Percentiles rank a stretch among this genome's conserved stretches.
Conservation (phyloP, 2,113 vertebrate genomes). For the Amblyornis subalaris region DNA sequence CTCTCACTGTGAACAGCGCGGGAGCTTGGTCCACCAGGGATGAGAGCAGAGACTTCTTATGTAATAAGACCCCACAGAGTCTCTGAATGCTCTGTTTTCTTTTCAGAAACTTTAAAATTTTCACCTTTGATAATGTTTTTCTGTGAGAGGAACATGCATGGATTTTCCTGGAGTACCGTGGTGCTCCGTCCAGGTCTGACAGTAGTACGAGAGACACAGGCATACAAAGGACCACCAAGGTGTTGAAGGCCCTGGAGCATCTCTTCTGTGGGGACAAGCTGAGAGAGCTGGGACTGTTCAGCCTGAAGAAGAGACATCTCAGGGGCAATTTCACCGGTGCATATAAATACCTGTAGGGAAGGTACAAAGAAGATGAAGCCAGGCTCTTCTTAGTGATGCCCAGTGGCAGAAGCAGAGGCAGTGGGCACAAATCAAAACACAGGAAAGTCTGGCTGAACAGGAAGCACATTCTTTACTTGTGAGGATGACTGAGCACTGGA, state of each 20-base stretch:
- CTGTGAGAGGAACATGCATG: not conserved
- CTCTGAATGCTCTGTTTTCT: not conserved
- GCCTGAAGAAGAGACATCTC: not conserved
- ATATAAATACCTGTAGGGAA: not conserved
- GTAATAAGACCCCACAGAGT: not conserved
- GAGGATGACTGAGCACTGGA: not conserved
- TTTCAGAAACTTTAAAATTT: not conserved
- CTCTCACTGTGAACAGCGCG: not conserved
- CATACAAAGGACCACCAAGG: not conserved
- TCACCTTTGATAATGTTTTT: not conserved
- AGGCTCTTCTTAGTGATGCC: not conserved
- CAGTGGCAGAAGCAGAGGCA: not conserved
- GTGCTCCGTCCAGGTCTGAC: not conserved
- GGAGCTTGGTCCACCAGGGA: not conserved
- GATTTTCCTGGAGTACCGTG: not conserved
- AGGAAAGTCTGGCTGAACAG: not conserved
- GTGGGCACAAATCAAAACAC: not conserved
- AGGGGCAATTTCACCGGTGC: too few species aligned
- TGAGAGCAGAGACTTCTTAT: not conserved
- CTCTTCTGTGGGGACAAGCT: not conserved
- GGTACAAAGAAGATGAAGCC: not conserved
- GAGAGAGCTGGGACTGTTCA: not conserved
- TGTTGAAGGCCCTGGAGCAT: not conserved
- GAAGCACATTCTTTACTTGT: not conserved
- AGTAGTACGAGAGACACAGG: not conserved